Percentiles rank a stretch among this genome's conserved stretches.
Evolutionary conservation across 1,140 invertebrate genomes (phyloP).

Genomic region (Rhynchophorus ferrugineus): DNA sequence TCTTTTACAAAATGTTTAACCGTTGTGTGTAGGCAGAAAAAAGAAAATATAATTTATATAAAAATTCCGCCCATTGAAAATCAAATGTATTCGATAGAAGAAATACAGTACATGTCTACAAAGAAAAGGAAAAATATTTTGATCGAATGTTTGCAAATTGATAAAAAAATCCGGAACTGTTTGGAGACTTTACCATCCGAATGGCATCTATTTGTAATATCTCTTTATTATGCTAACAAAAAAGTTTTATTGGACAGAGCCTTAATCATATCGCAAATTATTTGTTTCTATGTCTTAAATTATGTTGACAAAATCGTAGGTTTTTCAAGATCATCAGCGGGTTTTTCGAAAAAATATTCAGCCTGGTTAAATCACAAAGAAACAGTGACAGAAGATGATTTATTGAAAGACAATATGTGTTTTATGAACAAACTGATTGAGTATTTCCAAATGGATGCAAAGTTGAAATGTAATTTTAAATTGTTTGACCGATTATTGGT

Average conservation of each 20-base stretch:
- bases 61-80: conserved; percentile 32
- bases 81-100: conserved; percentile 38
- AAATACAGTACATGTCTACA: conserved; percentile 36
- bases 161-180: conserved; percentile 36
- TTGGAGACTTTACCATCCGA: conserved; percentile 47
- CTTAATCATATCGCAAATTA: conserved; percentile 54
- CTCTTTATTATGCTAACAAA: conserved; percentile 60
- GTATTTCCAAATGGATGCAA: conserved; percentile 55
- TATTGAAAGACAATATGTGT: conserved; percentile 47
- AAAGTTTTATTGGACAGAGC: conserved; percentile 43
- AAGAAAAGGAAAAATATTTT: conserved; percentile 39
- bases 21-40: conserved; percentile 39
- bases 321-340: conserved; percentile 41
- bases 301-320: conserved; percentile 55
- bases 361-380: conserved; percentile 31
- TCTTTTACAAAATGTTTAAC: conserved; percentile 34
- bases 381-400: conserved; percentile 43
- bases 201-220: conserved; percentile 55
- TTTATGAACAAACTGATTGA: conserved; percentile 50
- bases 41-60: conserved; percentile 29
- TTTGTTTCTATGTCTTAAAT: conserved; percentile 52
- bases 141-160: conserved; percentile 42
- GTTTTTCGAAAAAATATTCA: conserved; percentile 26
- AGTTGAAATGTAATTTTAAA: conserved; percentile 50
- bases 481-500: conserved; percentile 52